phyloP scores from a whole-genome alignment of 2,113 vertebrate species.

The Orcinus orca region DNA sequence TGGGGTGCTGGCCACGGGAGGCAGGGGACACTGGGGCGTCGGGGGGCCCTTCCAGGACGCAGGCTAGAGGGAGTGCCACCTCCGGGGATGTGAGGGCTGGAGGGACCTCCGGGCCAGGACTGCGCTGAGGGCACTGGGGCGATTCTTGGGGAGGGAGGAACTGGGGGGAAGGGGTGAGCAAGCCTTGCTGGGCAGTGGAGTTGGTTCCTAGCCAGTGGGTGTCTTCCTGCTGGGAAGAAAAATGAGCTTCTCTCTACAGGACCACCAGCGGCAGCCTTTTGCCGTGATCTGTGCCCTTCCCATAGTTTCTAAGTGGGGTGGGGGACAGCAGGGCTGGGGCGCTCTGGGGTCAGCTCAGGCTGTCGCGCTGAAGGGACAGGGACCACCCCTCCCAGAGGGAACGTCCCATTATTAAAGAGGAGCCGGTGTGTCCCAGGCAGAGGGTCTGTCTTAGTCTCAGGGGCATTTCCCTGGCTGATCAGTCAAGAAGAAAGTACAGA shows the following conservation, averaged over 20 bases:
- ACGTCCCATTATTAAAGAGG: not conserved
- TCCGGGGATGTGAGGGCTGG: accelerated
- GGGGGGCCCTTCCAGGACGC: too few relatives aligned
- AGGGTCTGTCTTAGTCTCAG: accelerated
- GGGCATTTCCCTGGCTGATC: not conserved
- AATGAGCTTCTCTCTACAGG: accelerated
- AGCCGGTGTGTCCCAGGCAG: not conserved
- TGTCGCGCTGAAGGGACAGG: too few relatives aligned
- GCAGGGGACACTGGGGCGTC: too few relatives aligned
- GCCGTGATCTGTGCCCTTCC: accelerated
- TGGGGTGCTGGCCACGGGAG: not conserved
- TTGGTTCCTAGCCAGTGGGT: not conserved
- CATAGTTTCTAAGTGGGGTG: accelerated
- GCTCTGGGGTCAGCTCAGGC: not conserved
- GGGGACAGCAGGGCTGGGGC: accelerated
- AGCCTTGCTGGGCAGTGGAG: not conserved
- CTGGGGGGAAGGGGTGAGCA: accelerated
- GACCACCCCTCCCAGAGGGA: not conserved
- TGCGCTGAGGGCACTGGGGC: not conserved
- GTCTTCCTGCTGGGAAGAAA: not conserved
- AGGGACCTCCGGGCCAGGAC: not conserved
- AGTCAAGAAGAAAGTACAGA: not conserved
- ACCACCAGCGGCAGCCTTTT: accelerated
- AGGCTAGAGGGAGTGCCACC: too few relatives aligned
- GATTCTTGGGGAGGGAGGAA: not conserved